These are phyloP conservation scores for Hydriomena furcata DNA, from an alignment of 2,888 invertebrate genomes.

Conservation along the genomic window DNA sequence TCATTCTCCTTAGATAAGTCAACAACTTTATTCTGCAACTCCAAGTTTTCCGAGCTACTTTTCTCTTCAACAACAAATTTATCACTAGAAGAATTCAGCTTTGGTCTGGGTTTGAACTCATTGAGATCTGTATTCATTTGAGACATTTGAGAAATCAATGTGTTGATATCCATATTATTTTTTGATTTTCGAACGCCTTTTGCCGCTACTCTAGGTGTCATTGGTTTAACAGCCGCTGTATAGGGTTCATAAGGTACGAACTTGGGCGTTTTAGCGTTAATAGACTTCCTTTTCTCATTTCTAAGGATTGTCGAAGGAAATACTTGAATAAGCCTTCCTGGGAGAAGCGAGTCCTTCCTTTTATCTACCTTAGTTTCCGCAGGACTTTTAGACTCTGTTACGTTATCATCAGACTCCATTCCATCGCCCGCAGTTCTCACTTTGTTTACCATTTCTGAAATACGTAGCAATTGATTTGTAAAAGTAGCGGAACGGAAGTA, in stretches of 20 bases:
- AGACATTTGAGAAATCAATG: constrained; percentile 88
- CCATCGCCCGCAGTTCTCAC: constrained; percentile 90
- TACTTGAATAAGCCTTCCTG: constrained; percentile 67
- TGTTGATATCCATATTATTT: constrained; percentile 86
- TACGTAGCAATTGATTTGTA: constrained; percentile 25
- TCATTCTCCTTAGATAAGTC: constrained; percentile 87
- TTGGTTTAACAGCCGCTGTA: constrained; percentile 92
- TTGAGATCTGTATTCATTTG: constrained; percentile 86
- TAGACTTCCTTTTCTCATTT: constrained; percentile 80
- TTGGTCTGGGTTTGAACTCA: constrained; percentile 81
- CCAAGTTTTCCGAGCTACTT: constrained; percentile 67
- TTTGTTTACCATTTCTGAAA: constrained; percentile 68
- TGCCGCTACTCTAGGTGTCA: constrained; percentile 80
- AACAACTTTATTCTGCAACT: constrained; percentile 84
- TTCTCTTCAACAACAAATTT: constrained; percentile 53
- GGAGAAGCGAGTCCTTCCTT: constrained; percentile 51
- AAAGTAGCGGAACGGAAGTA: constrained; percentile 14
- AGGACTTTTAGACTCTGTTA: constrained; percentile 50
- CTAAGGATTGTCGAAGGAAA: constrained; percentile 85
- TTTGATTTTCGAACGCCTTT: constrained; percentile 69
- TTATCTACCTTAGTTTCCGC: constrained; percentile 30
- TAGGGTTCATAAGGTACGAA: constrained; percentile 96
- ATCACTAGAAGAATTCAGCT: constrained; percentile 62
- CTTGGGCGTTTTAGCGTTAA: constrained; percentile 87
- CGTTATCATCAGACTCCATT: constrained; percentile 85